These are phyloP conservation scores for Phoxinus phoxinus DNA, from an alignment of 2,113 vertebrate species.

Conservation along the genomic window DNA sequence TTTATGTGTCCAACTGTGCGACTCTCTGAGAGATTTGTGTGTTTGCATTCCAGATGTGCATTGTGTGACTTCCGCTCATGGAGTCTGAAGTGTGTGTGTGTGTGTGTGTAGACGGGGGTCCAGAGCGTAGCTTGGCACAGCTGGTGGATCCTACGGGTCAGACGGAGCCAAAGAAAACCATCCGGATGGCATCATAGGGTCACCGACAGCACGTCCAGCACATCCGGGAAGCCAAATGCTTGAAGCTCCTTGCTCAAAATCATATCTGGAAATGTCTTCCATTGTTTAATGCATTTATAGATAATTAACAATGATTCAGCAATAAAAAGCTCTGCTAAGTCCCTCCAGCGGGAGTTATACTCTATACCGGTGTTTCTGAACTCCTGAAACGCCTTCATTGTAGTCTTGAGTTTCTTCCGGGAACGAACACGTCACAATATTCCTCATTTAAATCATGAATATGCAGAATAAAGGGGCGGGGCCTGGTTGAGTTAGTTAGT, in stretches of 20 bases:
- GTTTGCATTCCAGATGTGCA: slow-evolving; percentile 66
- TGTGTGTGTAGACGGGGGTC: slow-evolving; percentile 9
- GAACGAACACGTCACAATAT: too few species aligned
- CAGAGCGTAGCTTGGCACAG: slow-evolving; percentile 5
- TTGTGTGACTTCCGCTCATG: slow-evolving; percentile 69
- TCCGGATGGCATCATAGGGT: slow-evolving; percentile 5
- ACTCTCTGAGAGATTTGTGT: slow-evolving; percentile 15
- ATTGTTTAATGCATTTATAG: not conserved
- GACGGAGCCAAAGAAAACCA: slow-evolving; percentile 41
- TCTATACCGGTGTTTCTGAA: too few species aligned
- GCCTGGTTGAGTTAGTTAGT: too few species aligned
- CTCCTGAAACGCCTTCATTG: too few species aligned
- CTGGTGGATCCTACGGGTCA: not conserved
- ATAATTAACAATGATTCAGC: not conserved
- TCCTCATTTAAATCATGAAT: too few species aligned
- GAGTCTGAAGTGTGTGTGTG: slow-evolving; percentile 39
- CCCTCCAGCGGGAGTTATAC: too few species aligned
- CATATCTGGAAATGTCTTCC: not conserved
- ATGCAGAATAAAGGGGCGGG: too few species aligned
- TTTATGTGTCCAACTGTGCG: not conserved
- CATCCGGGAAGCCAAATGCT: not conserved
- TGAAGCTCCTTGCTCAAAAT: not conserved
- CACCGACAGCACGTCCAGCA: not conserved
- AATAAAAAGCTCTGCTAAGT: not conserved
- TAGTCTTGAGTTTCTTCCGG: too few species aligned